These are phyloP conservation scores for Podarcis raffonei DNA, from an alignment of 2,113 vertebrate species.

Conservation along the genomic window DNA sequence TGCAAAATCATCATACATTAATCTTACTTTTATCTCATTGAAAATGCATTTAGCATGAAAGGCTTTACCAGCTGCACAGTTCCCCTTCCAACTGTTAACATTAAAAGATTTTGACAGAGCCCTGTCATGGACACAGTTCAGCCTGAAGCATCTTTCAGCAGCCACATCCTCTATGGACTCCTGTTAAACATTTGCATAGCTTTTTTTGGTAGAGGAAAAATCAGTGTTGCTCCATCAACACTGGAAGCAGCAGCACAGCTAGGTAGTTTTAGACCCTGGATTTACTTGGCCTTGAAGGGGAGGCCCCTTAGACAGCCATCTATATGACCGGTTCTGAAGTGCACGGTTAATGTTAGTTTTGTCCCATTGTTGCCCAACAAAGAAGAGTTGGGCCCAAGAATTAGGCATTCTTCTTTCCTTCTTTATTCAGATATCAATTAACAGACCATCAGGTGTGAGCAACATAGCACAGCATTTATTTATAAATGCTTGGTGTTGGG, in stretches of 20 bases:
- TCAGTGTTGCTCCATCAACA: fast-evolving
- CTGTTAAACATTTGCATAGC: neutral
- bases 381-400: neutral
- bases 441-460: neutral
- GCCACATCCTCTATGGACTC: fast-evolving
- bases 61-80: neutral
- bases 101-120: fast-evolving
- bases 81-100: neutral
- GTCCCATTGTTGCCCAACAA: neutral
- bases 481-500: too few relatives aligned
- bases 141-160: conserved; percentile 28
- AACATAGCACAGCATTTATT: neutral
- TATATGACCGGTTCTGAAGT: too few relatives aligned
- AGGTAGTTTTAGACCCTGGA: too few relatives aligned
- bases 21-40: conserved; percentile 10
- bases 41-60: neutral
- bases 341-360: neutral
- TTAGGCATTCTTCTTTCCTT: neutral
- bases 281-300: neutral
- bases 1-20: neutral
- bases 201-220: neutral
- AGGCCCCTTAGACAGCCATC: too few relatives aligned
- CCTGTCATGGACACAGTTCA: fast-evolving
- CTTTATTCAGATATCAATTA: neutral
- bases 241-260: neutral